Percentiles rank a stretch among this genome's conserved stretches.
These are phyloP conservation scores for Zaprionus lineosus DNA, from an alignment of 2,888 invertebrate species.

Conservation along the genomic window DNA sequence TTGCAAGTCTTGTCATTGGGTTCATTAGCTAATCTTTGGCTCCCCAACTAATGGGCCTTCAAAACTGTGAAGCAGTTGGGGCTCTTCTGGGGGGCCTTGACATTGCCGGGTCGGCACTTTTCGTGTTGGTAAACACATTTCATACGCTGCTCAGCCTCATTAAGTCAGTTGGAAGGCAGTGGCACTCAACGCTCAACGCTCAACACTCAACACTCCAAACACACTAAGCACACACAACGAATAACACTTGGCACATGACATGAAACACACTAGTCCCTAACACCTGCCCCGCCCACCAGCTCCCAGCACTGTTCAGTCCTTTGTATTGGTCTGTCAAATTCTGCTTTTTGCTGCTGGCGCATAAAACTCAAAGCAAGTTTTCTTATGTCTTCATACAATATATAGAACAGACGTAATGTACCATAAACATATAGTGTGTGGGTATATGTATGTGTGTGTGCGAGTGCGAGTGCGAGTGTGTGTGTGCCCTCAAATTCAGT, in stretches of 20 bases:
- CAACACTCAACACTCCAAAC: too few relatives aligned
- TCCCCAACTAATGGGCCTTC: slow-evolving; percentile 30
- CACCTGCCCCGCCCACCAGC: not conserved
- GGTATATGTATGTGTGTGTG: not conserved
- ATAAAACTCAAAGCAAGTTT: slow-evolving; percentile 33
- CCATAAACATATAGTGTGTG: slow-evolving; percentile 6
- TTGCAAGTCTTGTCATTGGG: slow-evolving; percentile 11
- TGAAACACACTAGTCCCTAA: slow-evolving; percentile 40
- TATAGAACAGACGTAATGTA: not conserved
- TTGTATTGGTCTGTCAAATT: slow-evolving; percentile 34
- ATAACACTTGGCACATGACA: slow-evolving; percentile 29
- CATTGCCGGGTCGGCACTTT: slow-evolving; percentile 37
- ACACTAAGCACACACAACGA: too few relatives aligned
- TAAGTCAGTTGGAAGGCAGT: slow-evolving; percentile 31
- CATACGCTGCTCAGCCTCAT: slow-evolving; percentile 37
- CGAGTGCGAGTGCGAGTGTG: not conserved
- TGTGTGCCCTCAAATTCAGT: slow-evolving; percentile 23
- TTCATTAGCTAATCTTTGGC: slow-evolving; percentile 26
- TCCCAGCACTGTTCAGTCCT: not conserved
- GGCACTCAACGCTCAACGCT: too few relatives aligned
- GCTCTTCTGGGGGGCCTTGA: slow-evolving; percentile 43
- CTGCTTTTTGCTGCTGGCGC: slow-evolving; percentile 24
- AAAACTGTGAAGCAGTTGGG: slow-evolving; percentile 10
- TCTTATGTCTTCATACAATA: not conserved
- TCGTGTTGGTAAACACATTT: slow-evolving; percentile 18